Evolutionary conservation across 2,113 vertebrate genomes (phyloP).

Genomic region (Ariopsis seemanni): DNA sequence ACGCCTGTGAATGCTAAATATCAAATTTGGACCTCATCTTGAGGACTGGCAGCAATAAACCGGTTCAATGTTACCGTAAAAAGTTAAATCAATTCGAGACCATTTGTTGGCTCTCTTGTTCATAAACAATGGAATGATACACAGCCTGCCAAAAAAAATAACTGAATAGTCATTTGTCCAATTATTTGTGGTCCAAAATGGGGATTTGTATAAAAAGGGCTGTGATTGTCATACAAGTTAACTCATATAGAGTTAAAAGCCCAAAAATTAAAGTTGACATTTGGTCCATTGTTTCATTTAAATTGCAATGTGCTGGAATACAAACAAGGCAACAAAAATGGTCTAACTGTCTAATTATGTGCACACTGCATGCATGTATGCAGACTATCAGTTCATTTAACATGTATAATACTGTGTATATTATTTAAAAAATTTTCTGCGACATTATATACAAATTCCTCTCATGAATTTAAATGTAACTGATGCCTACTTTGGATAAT

Average conservation of each 20-base stretch:
- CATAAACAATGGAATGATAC: constrained; percentile 13
- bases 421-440: background rate
- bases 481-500: constrained; percentile 28
- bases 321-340: background rate
- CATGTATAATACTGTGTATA: background rate
- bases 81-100: background rate
- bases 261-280: constrained; percentile 7
- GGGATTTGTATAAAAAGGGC: background rate
- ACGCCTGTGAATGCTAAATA: background rate
- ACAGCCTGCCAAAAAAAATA: constrained; percentile 5
- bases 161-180: constrained; percentile 9
- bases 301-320: background rate
- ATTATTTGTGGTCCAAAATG: constrained; percentile 10
- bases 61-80: background rate
- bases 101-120: constrained; percentile 7
- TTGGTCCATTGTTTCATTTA: constrained; percentile 10
- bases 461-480: background rate
- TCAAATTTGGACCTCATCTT: background rate
- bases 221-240: background rate
- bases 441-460: constrained; percentile 1
- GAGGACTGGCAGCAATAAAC: background rate
- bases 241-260: constrained; percentile 2
- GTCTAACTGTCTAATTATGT: background rate
- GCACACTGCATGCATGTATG: background rate
- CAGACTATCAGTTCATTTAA: background rate